A percentile compares a stretch with the other conserved stretches of the same genome.
Conservation (phyloP, 2,113 vertebrate species). For the Hydrolagus affinis region DNA sequence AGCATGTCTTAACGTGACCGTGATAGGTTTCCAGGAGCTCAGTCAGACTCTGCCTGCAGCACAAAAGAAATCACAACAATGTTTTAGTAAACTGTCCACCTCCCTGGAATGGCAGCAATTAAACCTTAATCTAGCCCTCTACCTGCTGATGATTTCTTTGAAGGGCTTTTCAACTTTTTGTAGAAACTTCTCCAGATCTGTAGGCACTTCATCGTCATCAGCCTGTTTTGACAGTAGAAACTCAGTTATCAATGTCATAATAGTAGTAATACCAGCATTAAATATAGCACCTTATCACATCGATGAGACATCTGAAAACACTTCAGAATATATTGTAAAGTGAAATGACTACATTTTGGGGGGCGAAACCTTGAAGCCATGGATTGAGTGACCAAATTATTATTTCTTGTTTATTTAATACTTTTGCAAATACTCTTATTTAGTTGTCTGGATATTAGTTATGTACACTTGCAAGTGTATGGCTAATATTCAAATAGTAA, state of each 20-base stretch:
- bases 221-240: slow-evolving; percentile 49
- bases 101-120: neutral
- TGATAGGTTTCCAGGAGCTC: slow-evolving; percentile 79
- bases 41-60: slow-evolving; percentile 66
- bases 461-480: neutral
- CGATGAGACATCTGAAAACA: too few relatives aligned
- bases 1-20: slow-evolving; percentile 67
- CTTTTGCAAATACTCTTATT: too few relatives aligned
- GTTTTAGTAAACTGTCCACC: neutral
- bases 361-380: too few relatives aligned
- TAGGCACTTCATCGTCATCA: slow-evolving; percentile 72
- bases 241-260: neutral
- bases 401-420: neutral
- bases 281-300: too few relatives aligned
- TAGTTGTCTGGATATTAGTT: too few relatives aligned
- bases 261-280: too few relatives aligned
- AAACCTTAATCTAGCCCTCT: slow-evolving; percentile 25
- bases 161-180: slow-evolving; percentile 77
- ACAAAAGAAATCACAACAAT: slow-evolving; percentile 38
- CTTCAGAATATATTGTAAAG: too few relatives aligned
- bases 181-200: slow-evolving; percentile 74
- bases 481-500: neutral
- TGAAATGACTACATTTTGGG: too few relatives aligned
- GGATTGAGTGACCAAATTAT: neutral
- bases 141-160: slow-evolving; percentile 83